These are phyloP conservation scores for Damaliscus lunatus DNA, from an alignment of 2,113 vertebrate species.

Conservation along the genomic window DNA sequence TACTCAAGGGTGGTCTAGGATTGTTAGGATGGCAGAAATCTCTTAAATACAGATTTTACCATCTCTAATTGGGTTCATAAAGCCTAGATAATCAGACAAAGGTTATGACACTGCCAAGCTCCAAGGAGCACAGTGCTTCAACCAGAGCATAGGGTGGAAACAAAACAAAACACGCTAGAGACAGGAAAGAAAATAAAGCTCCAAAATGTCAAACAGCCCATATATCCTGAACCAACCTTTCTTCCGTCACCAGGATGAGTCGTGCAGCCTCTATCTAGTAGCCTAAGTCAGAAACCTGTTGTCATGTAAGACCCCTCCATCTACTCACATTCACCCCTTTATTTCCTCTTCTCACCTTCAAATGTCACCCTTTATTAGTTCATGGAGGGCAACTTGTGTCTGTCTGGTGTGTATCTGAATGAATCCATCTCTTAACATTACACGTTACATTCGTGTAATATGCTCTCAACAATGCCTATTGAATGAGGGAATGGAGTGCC, in stretches of 20 bases:
- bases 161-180: neutral
- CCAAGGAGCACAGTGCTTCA: neutral
- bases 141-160: neutral
- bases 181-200: neutral
- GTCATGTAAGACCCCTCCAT: neutral
- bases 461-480: neutral
- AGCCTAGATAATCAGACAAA: neutral
- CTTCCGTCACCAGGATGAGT: neutral
- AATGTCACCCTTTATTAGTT: neutral
- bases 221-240: neutral
- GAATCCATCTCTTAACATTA: neutral
- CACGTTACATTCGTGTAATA: neutral
- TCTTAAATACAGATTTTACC: conserved; percentile 18
- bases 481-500: neutral
- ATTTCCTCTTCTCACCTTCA: neutral
- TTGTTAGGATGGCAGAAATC: neutral
- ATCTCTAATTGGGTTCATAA: conserved; percentile 44
- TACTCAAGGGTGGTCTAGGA: neutral
- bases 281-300: neutral
- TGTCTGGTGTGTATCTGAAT: neutral
- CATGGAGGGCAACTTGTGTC: neutral
- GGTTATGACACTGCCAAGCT: neutral
- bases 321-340: neutral
- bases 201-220: neutral
- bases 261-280: neutral